These are phyloP conservation scores for Heliocidaris tuberculata DNA, from an alignment of 35 echinoderm and acorn worm species.

Conservation along the genomic window DNA sequence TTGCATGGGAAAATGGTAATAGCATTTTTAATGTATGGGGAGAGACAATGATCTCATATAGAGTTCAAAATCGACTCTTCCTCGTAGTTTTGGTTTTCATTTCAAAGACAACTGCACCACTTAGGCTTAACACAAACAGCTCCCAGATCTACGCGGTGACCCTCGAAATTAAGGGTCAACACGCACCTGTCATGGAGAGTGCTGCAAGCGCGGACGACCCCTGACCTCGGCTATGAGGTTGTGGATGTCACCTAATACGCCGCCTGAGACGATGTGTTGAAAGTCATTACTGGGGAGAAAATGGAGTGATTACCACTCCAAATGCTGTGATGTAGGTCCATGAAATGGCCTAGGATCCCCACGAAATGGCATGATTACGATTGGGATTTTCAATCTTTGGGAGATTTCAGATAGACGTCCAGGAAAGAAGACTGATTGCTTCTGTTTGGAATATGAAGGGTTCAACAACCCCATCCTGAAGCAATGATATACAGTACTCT, in stretches of 20 bases:
- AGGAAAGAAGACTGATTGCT: not conserved
- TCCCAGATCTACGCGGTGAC: slow-evolving; percentile 12
- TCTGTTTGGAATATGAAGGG: not conserved
- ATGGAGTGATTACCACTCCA: not conserved
- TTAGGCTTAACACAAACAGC: slow-evolving; percentile 34
- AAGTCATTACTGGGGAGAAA: slow-evolving; percentile 19
- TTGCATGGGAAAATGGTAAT: not conserved
- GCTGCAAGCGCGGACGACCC: not conserved
- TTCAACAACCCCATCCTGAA: not conserved
- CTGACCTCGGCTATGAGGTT: slow-evolving; percentile 16
- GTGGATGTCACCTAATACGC: slow-evolving; percentile 11
- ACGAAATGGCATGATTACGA: not conserved
- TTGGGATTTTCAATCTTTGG: not conserved
- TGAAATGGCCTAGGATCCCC: not conserved
- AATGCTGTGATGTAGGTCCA: not conserved
- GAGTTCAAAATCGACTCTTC: not conserved
- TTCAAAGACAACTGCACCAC: slow-evolving; percentile 37
- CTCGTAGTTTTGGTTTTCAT: slow-evolving; percentile 32
- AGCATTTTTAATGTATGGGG: not conserved
- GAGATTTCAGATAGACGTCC: not conserved
- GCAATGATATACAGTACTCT: not conserved
- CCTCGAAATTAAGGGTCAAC: slow-evolving; percentile 29
- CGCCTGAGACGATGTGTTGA: slow-evolving; percentile 2
- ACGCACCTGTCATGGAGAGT: slow-evolving; percentile 22
- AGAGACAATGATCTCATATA: not conserved